Conservation (phyloP, 2,888 invertebrate genomes). For the Phragmatobia fuliginosa region DNA sequence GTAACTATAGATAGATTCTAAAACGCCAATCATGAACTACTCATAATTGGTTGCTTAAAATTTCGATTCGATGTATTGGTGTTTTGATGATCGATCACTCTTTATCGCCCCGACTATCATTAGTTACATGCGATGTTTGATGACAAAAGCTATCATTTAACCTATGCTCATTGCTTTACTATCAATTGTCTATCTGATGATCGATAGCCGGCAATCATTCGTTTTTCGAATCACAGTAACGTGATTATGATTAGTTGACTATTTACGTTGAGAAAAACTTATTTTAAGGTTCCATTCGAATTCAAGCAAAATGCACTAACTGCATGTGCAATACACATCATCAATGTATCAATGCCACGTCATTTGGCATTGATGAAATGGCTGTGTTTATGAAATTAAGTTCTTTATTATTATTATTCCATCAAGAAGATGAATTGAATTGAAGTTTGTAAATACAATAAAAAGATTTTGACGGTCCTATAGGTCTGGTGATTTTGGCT, state of each 20-base stretch:
- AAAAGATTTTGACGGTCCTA: too few relatives aligned
- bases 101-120: background rate
- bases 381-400: too few relatives aligned
- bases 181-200: background rate
- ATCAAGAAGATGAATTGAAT: background rate
- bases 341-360: too few relatives aligned
- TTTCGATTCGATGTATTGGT: background rate
- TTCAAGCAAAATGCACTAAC: too few relatives aligned
- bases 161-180: background rate
- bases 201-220: background rate
- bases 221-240: background rate
- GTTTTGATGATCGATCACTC: background rate
- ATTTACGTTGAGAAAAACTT: background rate
- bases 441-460: background rate
- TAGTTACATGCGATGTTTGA: background rate
- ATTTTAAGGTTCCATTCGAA: too few relatives aligned
- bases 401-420: too few relatives aligned
- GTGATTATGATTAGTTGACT: background rate
- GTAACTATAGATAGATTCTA: background rate
- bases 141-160: background rate
- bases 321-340: too few relatives aligned
- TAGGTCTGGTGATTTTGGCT: too few relatives aligned
- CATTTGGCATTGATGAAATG: too few relatives aligned
- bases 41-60: background rate
- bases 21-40: background rate